Base-by-base conservation (phyloP, 2,113 vertebrate genomes). In the Callocephalon fimbriatum region DNA sequence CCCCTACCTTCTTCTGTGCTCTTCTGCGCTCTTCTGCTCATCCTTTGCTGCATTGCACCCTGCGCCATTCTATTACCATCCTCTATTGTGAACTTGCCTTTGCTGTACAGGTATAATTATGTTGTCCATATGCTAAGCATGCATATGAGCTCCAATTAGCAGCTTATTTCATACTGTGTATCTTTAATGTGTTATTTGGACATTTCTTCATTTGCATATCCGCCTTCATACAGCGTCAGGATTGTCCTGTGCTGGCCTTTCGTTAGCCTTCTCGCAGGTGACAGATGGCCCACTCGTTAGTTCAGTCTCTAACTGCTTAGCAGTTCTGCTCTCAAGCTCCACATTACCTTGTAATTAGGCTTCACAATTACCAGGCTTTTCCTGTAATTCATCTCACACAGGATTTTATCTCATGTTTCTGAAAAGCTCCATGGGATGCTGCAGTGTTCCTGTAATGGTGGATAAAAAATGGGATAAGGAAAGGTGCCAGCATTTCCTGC, bases 31-130 rank as follows among this genome's bases (percentile, higher is more conserved):
- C 17, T 10, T 50, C 37, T 62, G 16, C 35, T 89, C 61, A 17
- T 29, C 0, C 0, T 45, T 81, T 2, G 0, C 1, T 5, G 11
- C 8, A 12, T 65, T 0, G 0, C 25, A 18, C 19, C 25, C n/a
- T 0, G 3, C 0, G 0, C 31, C 3, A 0, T 54, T 71, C 45
- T 45, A 1, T 80, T 40, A 31, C n/a, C 51, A 4, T 17, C 37
- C 74, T 54, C 51, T 26, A 0, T 25, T 45, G 51, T 45, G 58
- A 85, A 5, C 56, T 94, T 81, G 26, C 54, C 50, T 71, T 74
- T 67, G 19, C 61, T 59, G 25, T 38, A 59, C 92, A 78, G 7
- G 25, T 63, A 18, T 53, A 78, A 8, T 67, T 71, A 47, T 5
- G 29, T n/a, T 93, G 15, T 56, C 61, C 70, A 27, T 47, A 44